Conservation (phyloP, 37 sponge, comb jelly and placozoan genomes). For the Oscarella lobularis region DNA sequence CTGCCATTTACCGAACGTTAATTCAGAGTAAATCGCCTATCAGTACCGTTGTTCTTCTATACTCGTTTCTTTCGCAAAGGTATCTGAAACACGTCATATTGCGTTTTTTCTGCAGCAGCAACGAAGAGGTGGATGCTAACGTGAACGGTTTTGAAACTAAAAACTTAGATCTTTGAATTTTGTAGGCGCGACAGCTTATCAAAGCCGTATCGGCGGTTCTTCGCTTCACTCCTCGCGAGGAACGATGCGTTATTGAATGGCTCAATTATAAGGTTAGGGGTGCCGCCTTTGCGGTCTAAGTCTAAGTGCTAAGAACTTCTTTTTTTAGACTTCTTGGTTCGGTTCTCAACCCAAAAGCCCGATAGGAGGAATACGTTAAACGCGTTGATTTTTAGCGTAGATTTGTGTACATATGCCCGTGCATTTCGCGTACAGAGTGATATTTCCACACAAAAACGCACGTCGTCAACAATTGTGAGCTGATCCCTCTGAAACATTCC, state of each 20-base stretch:
- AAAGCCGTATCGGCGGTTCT: neutral
- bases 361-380: neutral
- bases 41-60: too few species aligned
- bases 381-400: too few species aligned
- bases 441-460: too few species aligned
- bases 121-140: neutral
- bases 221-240: neutral
- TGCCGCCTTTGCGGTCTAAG: neutral
- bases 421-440: too few species aligned
- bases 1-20: neutral
- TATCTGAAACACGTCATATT: neutral
- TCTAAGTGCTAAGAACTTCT: neutral
- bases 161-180: neutral
- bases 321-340: neutral
- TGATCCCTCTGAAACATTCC: too few species aligned
- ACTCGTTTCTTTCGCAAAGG: neutral
- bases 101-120: neutral
- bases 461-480: too few species aligned
- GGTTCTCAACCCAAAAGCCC: neutral
- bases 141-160: too few species aligned
- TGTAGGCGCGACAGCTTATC: neutral
- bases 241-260: neutral
- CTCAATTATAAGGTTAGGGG: neutral
- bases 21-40: neutral
- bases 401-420: too few species aligned